Percentiles rank a stretch among this genome's conserved stretches.
Evolutionary conservation across 2,113 vertebrate genomes (phyloP).

Genomic region (Rousettus leschenaultii): DNA sequence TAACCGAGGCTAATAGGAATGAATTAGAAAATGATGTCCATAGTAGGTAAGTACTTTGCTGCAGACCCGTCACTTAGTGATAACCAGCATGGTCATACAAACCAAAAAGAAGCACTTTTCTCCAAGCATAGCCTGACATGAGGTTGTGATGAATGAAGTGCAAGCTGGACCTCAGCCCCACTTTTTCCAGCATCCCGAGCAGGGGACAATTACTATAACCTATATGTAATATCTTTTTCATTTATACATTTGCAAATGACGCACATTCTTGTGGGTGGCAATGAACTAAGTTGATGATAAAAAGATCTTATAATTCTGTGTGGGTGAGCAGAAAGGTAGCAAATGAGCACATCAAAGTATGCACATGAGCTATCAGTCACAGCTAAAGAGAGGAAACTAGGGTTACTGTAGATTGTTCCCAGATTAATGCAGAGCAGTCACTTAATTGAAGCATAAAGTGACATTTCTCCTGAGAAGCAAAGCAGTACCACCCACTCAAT

Average conservation of each 20-base stretch:
- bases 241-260: conserved; percentile 39
- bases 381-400: background rate
- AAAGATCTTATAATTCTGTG: conserved; percentile 28
- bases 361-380: background rate
- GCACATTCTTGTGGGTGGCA: conserved; percentile 40
- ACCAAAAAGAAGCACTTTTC: background rate
- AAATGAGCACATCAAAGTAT: conserved; percentile 29
- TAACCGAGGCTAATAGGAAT: background rate
- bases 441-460: conserved; percentile 56
- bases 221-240: background rate
- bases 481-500: conserved; percentile 49
- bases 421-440: conserved; percentile 44
- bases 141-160: background rate
- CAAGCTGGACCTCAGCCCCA: background rate
- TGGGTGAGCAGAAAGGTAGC: conserved; percentile 48
- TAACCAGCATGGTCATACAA: background rate
- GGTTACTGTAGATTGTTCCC: conserved; percentile 33
- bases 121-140: background rate
- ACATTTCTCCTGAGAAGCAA: conserved; percentile 46
- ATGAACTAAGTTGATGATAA: background rate
- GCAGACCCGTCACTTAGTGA: background rate
- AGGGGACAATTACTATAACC: background rate
- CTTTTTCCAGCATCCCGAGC: background rate
- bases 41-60: background rate
- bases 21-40: background rate